These are phyloP conservation scores for Dynastes grantii DNA, from an alignment of 2,888 invertebrate species.

Conservation along the genomic window DNA sequence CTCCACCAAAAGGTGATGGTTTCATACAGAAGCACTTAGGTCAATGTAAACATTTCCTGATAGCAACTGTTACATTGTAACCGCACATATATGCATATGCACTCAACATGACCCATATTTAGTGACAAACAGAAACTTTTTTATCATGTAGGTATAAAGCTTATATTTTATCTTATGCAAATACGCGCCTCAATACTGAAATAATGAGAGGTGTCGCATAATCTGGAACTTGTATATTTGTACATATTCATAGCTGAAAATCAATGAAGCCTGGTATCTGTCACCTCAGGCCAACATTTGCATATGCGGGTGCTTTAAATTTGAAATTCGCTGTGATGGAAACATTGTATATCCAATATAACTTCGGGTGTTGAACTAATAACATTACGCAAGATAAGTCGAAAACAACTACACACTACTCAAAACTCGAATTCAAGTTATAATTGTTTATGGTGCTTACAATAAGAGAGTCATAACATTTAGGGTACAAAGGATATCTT, in stretches of 20 bases:
- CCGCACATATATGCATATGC: not conserved
- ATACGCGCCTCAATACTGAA: not conserved
- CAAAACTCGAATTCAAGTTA: too few relatives aligned
- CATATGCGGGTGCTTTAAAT: too few relatives aligned
- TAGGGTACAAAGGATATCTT: too few relatives aligned
- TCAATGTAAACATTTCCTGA: constrained; percentile 13
- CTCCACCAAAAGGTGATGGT: too few relatives aligned
- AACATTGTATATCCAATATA: too few relatives aligned
- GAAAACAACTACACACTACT: too few relatives aligned
- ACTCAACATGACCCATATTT: not conserved
- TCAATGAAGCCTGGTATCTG: not conserved
- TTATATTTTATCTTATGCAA: constrained; percentile 11
- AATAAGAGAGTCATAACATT: too few relatives aligned
- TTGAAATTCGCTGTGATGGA: too few relatives aligned
- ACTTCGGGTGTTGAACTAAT: too few relatives aligned
- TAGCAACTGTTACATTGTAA: constrained; percentile 4
- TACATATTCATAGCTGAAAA: not conserved
- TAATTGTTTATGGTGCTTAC: too few relatives aligned
- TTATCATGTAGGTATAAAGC: constrained; percentile 4
- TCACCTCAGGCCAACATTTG: too few relatives aligned
- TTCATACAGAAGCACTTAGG: not conserved
- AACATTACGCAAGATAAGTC: too few relatives aligned
- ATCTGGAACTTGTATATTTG: not conserved
- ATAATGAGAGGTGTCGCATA: not conserved
- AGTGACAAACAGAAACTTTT: constrained; percentile 5